Evolutionary conservation across 2,113 vertebrate species (phyloP), one percentile per base, ranked within the genome.

Genomic region (Anser brachyrhynchus): DNA sequence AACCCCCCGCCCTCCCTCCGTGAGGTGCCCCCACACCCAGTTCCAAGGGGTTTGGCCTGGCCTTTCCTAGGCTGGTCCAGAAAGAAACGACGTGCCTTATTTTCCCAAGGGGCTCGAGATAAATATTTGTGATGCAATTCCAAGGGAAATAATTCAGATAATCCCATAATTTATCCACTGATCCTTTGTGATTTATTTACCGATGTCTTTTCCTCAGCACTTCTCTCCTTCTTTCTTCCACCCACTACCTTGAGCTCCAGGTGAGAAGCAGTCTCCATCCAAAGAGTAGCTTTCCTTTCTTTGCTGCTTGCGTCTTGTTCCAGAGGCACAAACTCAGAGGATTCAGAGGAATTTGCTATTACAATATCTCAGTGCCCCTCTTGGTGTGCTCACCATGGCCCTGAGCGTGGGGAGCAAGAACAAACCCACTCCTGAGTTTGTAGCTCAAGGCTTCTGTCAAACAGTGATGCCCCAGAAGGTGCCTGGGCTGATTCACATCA

Each of bases 51-150:
- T 67, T 73, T 64, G 85, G 54, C 54, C 87, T 72, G 0, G 10
- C 61, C 80, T 94, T 95, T 96, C 96, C 95, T 95, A 87, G 79
- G 35, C 80, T 57, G 61, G 84, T 92, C 85, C 49, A 28, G 76
- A 39, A 61, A 91, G 72, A 78, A 92, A 75, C 71, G 74, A 33
- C 43, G 28, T 83, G 41, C 86, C 44, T 84, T 76, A 13, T 90
- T 84, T 93, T 65, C 71, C 54, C 29, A 74, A 91, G 37, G 21
- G 59, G 26, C 37, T 90, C 33, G 6, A 87, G 49, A 87, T 31
- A 92, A 95, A 72, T 91, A 67, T 72, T 83, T 80, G 33, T 62
- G 76, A 89, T 92, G 62, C 11, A 70, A 95, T 89, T 81, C 41
- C 17, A 57, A 54, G 29, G 82, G 72, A 70, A 91, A 64, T 49